phyloP scores from a whole-genome alignment of 2,113 vertebrate genomes.

The Ceratotherium simum region DNA sequence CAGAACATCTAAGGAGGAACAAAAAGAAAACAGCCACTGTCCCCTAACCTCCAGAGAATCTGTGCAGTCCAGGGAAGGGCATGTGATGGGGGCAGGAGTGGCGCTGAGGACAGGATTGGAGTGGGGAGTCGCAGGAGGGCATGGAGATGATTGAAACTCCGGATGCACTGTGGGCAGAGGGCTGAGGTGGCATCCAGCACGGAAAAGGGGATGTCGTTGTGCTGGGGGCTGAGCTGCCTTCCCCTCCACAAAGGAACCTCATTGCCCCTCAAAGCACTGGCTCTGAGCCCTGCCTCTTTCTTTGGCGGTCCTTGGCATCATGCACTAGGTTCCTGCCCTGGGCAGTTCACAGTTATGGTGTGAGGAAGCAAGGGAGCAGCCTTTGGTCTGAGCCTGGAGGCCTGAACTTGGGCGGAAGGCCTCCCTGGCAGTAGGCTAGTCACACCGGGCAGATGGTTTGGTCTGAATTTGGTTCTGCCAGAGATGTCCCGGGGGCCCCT shows the following conservation, averaged over 20 bases:
- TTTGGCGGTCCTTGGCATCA: not conserved
- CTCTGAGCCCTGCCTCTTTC: not conserved
- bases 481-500: not conserved
- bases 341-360: not conserved
- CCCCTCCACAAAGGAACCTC: too few species aligned
- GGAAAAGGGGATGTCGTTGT: not conserved
- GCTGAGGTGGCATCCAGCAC: fast-evolving
- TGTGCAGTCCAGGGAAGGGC: not conserved
- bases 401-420: not conserved
- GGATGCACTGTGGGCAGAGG: not conserved
- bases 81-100: not conserved
- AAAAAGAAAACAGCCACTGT: slow-evolving; percentile 72
- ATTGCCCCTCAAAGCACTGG: fast-evolving
- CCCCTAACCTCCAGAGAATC: slow-evolving; percentile 41
- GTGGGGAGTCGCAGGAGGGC: too few species aligned
- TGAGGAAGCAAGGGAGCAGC: not conserved
- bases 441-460: not conserved
- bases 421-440: not conserved
- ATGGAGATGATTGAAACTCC: not conserved
- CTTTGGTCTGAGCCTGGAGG: too few species aligned
- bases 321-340: not conserved
- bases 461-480: not conserved
- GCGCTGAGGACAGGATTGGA: not conserved
- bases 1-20: slow-evolving; percentile 70
- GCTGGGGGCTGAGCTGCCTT: not conserved